A percentile compares a stretch with the other conserved stretches of the same genome.
Evolutionary conservation across 2,888 invertebrate genomes (phyloP).

Genomic region (Empis livida): DNA sequence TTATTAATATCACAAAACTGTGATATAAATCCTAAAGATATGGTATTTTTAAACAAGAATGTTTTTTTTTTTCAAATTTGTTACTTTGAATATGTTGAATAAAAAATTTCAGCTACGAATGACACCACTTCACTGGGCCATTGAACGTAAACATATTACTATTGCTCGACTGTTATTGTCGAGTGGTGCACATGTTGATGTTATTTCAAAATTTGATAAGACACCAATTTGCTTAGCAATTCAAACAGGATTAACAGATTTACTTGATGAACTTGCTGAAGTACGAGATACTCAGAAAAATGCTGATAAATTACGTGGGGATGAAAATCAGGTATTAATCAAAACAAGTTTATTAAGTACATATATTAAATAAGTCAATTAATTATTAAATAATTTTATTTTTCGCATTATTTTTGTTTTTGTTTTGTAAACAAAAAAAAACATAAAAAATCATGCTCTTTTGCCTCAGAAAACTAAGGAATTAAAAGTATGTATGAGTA

Average conservation of each 20-base stretch:
- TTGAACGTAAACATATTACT: conserved; percentile 61
- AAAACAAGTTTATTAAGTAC: too few species aligned
- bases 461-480: too few species aligned
- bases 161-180: conserved; percentile 57
- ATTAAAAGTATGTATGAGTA: too few species aligned
- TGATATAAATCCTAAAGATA: conserved; percentile 61
- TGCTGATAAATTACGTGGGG: not conserved
- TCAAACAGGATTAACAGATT: conserved; percentile 49
- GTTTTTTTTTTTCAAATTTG: not conserved
- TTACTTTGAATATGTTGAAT: not conserved
- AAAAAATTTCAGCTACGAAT: conserved; percentile 50
- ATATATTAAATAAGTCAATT: too few species aligned
- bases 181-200: conserved; percentile 56
- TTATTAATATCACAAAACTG: conserved; percentile 55
- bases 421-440: too few species aligned
- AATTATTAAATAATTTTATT: too few species aligned
- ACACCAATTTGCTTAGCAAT: conserved; percentile 54
- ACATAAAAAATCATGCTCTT: too few species aligned
- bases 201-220: conserved; percentile 60
- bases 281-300: conserved; percentile 27
- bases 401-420: too few species aligned
- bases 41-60: conserved; percentile 52
- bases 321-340: not conserved
- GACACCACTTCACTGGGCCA: conserved; percentile 94
- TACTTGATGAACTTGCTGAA: conserved; percentile 43